These are phyloP conservation scores for Lathronympha strigana DNA, from an alignment of 2,888 invertebrate species.

Conservation along the genomic window DNA sequence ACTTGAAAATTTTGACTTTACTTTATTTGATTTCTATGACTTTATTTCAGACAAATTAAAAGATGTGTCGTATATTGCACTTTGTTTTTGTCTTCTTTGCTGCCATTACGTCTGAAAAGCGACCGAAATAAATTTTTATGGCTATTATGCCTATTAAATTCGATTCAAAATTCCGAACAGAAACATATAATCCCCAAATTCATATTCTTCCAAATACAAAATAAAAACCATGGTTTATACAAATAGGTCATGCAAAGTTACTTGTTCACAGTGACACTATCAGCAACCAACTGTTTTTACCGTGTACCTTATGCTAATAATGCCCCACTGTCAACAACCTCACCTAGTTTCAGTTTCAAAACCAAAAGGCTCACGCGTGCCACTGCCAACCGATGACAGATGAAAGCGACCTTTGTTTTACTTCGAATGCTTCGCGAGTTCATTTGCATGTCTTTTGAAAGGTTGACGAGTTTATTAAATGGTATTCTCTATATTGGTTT, in stretches of 20 bases:
- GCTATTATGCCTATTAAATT: too few species aligned
- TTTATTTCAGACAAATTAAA: too few species aligned
- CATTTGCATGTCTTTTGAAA: conserved; percentile 41
- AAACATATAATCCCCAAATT: neutral
- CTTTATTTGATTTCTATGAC: too few species aligned
- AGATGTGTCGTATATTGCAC: too few species aligned
- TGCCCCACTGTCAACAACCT: conserved; percentile 43
- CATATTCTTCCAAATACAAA: neutral
- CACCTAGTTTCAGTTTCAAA: conserved; percentile 44
- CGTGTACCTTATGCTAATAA: conserved; percentile 20
- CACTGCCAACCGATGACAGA: conserved; percentile 43
- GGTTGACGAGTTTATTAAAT: conserved; percentile 37
- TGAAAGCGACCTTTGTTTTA: conserved; percentile 43
- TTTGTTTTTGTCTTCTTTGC: too few species aligned
- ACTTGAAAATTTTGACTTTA: too few species aligned
- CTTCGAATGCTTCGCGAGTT: conserved; percentile 34
- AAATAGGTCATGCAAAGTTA: neutral
- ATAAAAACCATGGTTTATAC: neutral
- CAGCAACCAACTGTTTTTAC: conserved; percentile 11
- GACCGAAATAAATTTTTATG: too few species aligned
- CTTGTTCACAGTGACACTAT: conserved; percentile 5
- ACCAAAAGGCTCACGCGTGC: conserved; percentile 41
- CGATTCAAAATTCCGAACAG: too few species aligned
- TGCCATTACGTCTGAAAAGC: too few species aligned
- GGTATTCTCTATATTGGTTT: conserved; percentile 36